A percentile compares a stretch with the other conserved stretches of the same genome.
Evolutionary conservation across 1,140 invertebrate species (phyloP).

Genomic region (Bombus terrestris): DNA sequence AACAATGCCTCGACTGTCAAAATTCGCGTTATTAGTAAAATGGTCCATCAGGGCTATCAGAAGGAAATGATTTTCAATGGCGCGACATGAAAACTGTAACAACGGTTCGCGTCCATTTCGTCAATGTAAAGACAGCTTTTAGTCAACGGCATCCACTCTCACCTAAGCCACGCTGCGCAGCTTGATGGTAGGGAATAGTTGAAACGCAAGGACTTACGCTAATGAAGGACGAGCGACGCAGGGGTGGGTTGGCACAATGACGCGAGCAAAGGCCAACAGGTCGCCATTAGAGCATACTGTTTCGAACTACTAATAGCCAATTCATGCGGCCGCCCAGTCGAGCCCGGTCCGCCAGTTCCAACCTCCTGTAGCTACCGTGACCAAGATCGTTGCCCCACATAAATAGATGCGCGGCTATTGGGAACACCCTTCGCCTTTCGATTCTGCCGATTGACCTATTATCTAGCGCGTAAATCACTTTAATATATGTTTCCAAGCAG

Average conservation of each 20-base stretch:
- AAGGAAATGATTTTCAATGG: constrained; percentile 57
- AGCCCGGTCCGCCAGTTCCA: constrained; percentile 39
- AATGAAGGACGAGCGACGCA: constrained; percentile 72
- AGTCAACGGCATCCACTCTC: constrained; percentile 44
- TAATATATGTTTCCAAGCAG: no score
- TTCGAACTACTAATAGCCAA: constrained; percentile 78
- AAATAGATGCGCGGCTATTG: constrained; percentile 51
- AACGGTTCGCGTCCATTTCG: constrained; percentile 59
- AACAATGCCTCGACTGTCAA: background rate
- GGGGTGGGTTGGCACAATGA: constrained; percentile 56
- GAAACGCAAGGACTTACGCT: constrained; percentile 68
- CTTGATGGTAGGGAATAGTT: constrained; percentile 45
- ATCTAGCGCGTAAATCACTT: background rate
- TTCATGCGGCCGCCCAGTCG: constrained; percentile 69
- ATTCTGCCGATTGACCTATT: constrained; percentile 21
- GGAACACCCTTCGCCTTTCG: background rate
- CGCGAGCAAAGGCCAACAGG: constrained; percentile 75
- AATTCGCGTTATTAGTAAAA: constrained; percentile 53
- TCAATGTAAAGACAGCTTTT: constrained; percentile 69
- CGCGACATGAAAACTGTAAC: constrained; percentile 31
- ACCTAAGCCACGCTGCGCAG: constrained; percentile 27
- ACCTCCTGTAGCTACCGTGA: constrained; percentile 36
- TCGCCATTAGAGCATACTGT: constrained; percentile 77
- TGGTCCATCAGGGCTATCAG: constrained; percentile 54
- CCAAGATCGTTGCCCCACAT: constrained; percentile 63